Conservation (phyloP, 1,140 invertebrate species). For the Hyposmocoma kahamanoa region DNA sequence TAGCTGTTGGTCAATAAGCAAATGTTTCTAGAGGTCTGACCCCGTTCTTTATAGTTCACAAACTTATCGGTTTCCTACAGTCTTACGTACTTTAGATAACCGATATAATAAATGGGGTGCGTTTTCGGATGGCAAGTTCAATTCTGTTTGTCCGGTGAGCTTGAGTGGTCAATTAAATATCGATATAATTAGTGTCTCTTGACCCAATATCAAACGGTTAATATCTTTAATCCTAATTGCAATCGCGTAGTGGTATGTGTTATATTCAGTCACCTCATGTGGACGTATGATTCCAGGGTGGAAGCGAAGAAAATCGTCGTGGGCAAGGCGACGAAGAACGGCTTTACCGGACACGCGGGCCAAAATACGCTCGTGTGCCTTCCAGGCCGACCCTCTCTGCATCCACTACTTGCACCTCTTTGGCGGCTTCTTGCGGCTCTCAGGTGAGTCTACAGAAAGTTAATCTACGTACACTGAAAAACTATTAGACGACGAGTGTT, state of each 20-base stretch:
- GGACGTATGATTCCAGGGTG: constrained; percentile 51
- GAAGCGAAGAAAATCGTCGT: constrained; percentile 48
- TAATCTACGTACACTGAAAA: too few species aligned
- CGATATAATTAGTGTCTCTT: constrained; percentile 2
- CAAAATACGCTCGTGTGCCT: constrained; percentile 66
- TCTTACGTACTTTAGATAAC: constrained; percentile 62
- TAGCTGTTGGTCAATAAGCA: constrained; percentile 48
- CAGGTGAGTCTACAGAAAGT: too few species aligned
- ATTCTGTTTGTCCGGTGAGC: constrained; percentile 39
- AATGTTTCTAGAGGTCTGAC: constrained; percentile 50
- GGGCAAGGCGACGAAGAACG: constrained; percentile 58
- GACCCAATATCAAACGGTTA: neutral
- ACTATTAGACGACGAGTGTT: too few species aligned
- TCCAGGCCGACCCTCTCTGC: constrained; percentile 61
- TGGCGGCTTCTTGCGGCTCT: constrained; percentile 75
- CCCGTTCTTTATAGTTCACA: constrained; percentile 39
- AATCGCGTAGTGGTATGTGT: neutral
- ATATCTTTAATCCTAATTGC: neutral
- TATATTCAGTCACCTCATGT: too few species aligned
- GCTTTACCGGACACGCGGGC: constrained; percentile 44
- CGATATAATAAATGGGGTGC: constrained; percentile 61
- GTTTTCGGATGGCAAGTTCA: constrained; percentile 52
- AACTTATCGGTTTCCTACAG: constrained; percentile 39
- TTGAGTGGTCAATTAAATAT: constrained; percentile 23
- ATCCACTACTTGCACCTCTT: constrained; percentile 71